Percentiles rank a stretch among this genome's conserved stretches.
Conservation (phyloP, 2,888 invertebrate species). For the Lymantria monacha region DNA sequence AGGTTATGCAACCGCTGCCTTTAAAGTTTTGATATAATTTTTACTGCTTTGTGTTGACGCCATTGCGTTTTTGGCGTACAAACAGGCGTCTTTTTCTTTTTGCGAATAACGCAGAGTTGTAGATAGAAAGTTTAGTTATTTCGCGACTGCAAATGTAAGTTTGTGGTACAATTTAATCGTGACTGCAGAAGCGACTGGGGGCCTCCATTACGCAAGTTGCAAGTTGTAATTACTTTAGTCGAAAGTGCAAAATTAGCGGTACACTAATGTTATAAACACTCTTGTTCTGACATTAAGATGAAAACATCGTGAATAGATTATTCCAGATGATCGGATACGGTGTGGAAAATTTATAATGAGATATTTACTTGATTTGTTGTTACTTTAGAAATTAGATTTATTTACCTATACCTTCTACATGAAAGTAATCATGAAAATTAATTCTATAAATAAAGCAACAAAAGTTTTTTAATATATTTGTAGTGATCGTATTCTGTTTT, state of each 20-base stretch:
- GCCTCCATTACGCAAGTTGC: constrained; percentile 64
- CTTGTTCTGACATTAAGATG: constrained; percentile 24
- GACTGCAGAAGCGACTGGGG: constrained; percentile 73
- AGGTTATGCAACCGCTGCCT: constrained; percentile 75
- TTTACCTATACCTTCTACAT: too few species aligned
- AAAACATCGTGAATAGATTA: constrained; percentile 15
- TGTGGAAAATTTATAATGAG: constrained; percentile 2
- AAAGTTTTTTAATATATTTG: too few species aligned
- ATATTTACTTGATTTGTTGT: background rate
- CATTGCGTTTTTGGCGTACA: constrained; percentile 21
- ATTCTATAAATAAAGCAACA: too few species aligned
- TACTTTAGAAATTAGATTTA: too few species aligned
- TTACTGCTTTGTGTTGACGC: constrained; percentile 63
- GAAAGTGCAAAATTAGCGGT: constrained; percentile 75
- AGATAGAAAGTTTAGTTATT: constrained; percentile 23
- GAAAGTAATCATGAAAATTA: too few species aligned
- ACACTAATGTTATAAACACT: constrained; percentile 39
- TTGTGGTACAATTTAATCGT: constrained; percentile 62
- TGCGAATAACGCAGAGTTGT: constrained; percentile 21
- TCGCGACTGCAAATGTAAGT: constrained; percentile 31
- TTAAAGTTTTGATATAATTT: constrained; percentile 80
- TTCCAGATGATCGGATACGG: constrained; percentile 20
- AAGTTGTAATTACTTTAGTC: constrained; percentile 72
- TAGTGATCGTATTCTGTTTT: too few species aligned
- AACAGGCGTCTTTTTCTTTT: constrained; percentile 24